Evolutionary conservation across 2,797 vertebrate genomes (phyloP), one percentile per base, ranked within the genome.

Genomic region (Sebastes cheni): DNA sequence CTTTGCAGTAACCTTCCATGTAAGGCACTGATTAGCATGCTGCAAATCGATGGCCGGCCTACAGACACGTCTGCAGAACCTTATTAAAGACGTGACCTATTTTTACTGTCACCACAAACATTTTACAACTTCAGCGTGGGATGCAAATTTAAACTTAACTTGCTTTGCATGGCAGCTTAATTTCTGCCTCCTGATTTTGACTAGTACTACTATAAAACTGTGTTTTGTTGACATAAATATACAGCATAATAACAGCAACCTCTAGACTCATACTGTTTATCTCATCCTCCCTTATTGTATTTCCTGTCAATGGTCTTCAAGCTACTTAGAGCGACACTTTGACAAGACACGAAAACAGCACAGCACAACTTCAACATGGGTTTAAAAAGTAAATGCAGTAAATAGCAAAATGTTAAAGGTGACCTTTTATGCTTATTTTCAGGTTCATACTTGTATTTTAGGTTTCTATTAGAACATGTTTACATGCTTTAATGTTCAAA

Each of bases 221-320:
- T 22, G 7, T 54, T 80, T 39, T 69, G 6, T 13, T 67, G 13
- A 59, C 39, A 50, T 6, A 11, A 29, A 67, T 56, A 52, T 22
- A n/a, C 50, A 22, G 5, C 18, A 36, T 9, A 25, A 18, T 5
- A 58, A 23, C 39, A 67, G 34, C 46, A 25, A 9, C 9, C 50
- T 8, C 18, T 54, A 34, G 29, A 34, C 30, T 78, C 25, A 29
- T n/a, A 8, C 12, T 67, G 64, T 68, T 78, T 75, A 77, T 76
- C 29, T 61, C 52, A 8, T 8, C 11, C 36, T n/a, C 60, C 22
- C 42, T 39, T 36, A 22, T 46, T 79, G 52, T 46, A 20, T 67
- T 83, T 85, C 80, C 78, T 81, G 67, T 76, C 25, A 6, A n/a
- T 64, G 42, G 27, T 39, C 67, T 65, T 65, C 23, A 68, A 60